Evolutionary conservation across 1,140 invertebrate species (phyloP).

Genomic region (Periplaneta americana): DNA sequence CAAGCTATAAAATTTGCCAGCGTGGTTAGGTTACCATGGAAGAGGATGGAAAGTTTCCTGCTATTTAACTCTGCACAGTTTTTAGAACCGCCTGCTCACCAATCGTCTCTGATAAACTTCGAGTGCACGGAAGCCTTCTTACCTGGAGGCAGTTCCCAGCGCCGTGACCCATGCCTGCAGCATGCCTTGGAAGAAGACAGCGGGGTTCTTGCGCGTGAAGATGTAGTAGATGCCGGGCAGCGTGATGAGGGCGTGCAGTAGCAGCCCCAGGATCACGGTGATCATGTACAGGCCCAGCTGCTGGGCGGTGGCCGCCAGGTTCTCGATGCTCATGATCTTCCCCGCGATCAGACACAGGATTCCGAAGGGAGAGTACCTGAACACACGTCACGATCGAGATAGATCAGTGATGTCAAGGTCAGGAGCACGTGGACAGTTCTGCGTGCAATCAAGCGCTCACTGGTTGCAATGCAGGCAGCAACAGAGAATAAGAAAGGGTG

Average conservation of each 20-base stretch:
- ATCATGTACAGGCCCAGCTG: conserved; percentile 60
- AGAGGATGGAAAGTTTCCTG: too few species aligned
- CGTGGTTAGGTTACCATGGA: too few species aligned
- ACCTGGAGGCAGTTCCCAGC: conserved; percentile 64
- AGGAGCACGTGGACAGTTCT: too few species aligned
- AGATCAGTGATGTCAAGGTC: too few species aligned
- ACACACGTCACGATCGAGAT: neutral
- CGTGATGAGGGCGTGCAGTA: conserved; percentile 56
- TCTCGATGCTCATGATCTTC: conserved; percentile 57
- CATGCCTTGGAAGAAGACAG: conserved; percentile 53
- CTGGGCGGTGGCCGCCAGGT: conserved; percentile 52
- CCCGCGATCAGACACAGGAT: conserved; percentile 63
- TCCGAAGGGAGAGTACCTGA: conserved; percentile 63
- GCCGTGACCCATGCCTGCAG: conserved; percentile 60
- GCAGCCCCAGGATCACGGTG: conserved; percentile 57
- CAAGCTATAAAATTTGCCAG: too few species aligned
- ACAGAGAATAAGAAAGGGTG: too few species aligned
- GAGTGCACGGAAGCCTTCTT: conserved; percentile 20
- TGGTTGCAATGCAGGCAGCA: too few species aligned
- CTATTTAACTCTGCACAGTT: too few species aligned
- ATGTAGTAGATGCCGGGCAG: conserved; percentile 57
- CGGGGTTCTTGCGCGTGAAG: conserved; percentile 56
- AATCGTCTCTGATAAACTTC: neutral
- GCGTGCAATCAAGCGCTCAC: too few species aligned
- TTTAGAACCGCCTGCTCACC: too few species aligned